Conservation (phyloP, 2,113 vertebrate species). For the Lathamus discolor region DNA sequence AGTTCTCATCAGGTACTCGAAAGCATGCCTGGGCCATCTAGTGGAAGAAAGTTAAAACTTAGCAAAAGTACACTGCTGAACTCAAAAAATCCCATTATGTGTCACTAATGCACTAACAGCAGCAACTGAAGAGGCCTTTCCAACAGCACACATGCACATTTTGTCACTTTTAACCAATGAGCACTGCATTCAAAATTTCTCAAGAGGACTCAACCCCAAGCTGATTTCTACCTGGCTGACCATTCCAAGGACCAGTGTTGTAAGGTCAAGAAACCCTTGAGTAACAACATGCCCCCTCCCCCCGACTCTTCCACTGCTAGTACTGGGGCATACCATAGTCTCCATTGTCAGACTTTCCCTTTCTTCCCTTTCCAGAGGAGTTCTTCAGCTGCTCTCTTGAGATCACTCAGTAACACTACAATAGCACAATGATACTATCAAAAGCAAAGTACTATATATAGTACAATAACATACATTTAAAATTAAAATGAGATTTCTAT, state of each 20-base stretch:
- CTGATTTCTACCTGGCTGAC: background rate
- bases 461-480: background rate
- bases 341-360: background rate
- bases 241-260: background rate
- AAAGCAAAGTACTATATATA: background rate
- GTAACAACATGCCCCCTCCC: background rate
- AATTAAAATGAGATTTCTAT: background rate
- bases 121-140: background rate
- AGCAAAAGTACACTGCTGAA: background rate
- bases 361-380: background rate
- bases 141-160: background rate
- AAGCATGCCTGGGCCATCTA: constrained; percentile 41
- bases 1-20: background rate
- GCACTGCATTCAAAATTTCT: background rate
- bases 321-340: rapidly evolving
- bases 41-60: background rate
- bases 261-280: background rate
- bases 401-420: background rate
- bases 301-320: background rate
- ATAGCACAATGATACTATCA: background rate
- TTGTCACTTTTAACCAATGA: background rate
- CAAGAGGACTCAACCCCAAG: background rate
- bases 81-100: background rate
- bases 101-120: background rate
- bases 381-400: background rate